Evolutionary conservation across 2,888 invertebrate species (phyloP).

Genomic region (Perizoma affinitatum): DNA sequence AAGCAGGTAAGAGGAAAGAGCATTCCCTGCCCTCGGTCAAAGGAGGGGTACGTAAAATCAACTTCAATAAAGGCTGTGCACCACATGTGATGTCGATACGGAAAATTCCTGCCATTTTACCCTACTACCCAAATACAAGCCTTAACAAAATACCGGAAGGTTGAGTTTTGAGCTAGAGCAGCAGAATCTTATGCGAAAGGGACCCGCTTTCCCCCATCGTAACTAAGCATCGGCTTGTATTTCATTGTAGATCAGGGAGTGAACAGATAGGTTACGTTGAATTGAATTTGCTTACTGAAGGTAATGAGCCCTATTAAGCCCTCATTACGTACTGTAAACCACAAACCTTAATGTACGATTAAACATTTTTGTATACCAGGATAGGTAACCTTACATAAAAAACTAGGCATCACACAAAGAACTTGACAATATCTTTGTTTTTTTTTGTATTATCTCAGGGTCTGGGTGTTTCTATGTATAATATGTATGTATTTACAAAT

Average conservation of each 20-base stretch:
- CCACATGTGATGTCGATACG: conserved; percentile 77
- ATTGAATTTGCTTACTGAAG: too few species aligned
- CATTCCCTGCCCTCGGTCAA: conserved; percentile 52
- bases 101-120: conserved; percentile 63
- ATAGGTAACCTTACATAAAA: too few species aligned
- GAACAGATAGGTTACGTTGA: conserved; percentile 26
- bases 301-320: too few species aligned
- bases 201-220: conserved; percentile 74
- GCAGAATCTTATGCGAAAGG: conserved; percentile 65
- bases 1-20: conserved; percentile 73
- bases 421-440: too few species aligned
- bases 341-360: too few species aligned
- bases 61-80: conserved; percentile 77
- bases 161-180: conserved; percentile 39
- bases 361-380: too few species aligned
- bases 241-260: conserved; percentile 58
- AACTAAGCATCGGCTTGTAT: conserved; percentile 67
- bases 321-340: too few species aligned
- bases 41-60: conserved; percentile 60
- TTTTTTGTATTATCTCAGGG: too few species aligned
- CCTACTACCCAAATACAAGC: conserved; percentile 29
- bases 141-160: conserved; percentile 38
- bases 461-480: too few species aligned
- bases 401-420: too few species aligned
- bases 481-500: too few species aligned